Evolutionary conservation across 2,888 invertebrate species (phyloP).

Genomic region (Papilio elwesi): DNA sequence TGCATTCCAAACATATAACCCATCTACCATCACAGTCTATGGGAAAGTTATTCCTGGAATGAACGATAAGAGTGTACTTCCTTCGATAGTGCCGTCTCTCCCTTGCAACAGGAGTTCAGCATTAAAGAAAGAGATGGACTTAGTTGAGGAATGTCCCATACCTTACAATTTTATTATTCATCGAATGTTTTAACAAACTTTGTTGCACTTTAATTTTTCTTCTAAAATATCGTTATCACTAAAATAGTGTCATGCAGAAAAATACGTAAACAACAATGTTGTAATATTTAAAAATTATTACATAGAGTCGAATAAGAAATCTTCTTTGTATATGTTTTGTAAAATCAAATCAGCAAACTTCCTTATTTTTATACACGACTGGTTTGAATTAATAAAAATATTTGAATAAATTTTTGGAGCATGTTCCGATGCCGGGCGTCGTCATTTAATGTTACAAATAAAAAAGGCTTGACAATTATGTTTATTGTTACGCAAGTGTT

Average conservation of each 20-base stretch:
- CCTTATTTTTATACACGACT: slow-evolving; percentile 38
- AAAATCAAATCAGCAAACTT: slow-evolving; percentile 22
- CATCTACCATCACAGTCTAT: slow-evolving; percentile 58
- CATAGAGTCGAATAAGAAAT: neutral
- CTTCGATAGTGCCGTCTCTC: slow-evolving; percentile 56
- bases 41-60: slow-evolving; percentile 82
- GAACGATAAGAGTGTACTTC: slow-evolving; percentile 76
- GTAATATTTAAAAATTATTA: slow-evolving; percentile 5
- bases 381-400: slow-evolving; percentile 38
- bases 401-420: slow-evolving; percentile 38
- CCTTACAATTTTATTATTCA: slow-evolving; percentile 73
- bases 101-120: slow-evolving; percentile 42
- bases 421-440: slow-evolving; percentile 17
- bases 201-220: slow-evolving; percentile 34
- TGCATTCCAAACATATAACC: slow-evolving; percentile 66
- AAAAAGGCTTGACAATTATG: slow-evolving; percentile 37
- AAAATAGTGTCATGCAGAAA: slow-evolving; percentile 37
- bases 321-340: neutral
- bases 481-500: slow-evolving; percentile 56
- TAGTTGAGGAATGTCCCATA: slow-evolving; percentile 70
- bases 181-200: slow-evolving; percentile 59
- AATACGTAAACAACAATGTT: neutral
- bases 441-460: slow-evolving; percentile 25
- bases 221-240: slow-evolving; percentile 22
- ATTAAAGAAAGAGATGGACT: slow-evolving; percentile 50